Base-by-base conservation (phyloP, 2,888 invertebrate species). In the Drosophila maculinotata region DNA sequence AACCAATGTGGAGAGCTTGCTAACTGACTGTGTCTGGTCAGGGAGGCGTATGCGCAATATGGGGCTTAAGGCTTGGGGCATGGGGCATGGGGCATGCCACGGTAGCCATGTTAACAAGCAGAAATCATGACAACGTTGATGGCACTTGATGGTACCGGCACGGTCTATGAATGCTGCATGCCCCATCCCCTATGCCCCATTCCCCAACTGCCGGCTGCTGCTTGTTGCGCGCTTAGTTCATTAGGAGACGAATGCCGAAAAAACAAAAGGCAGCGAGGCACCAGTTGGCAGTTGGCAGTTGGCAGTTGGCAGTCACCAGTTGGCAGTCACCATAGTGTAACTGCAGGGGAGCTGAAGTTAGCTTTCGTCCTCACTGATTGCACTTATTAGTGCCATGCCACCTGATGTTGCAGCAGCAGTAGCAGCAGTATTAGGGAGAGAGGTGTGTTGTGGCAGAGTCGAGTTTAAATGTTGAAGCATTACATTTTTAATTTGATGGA, bases 401-500 rank as follows among this genome's bases (percentile, higher is more conserved):
- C 72, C 71, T 60, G 70, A 31, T 20, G 20, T 14, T 45, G 45
- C 12, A 38, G 15, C 36, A 36, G 36, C 36, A 44, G 17, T 3
- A 6, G 17, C 51, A 52, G 28, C 38, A 12, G 68, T 42, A 66
- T 70, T 79, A 51, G 67, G 47, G 51, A 25, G 26, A 14, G 20
- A n/a, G 48, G 12, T 1, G 8, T 36, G 10, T 1, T 15, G 12
- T 38, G 15, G 28, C 31, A 42, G 35, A 42, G 53, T 26, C 51
- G 65, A 54, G 73, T 75, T 70, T 78, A 88, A 89, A 88, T 89
- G 86, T 89, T 84, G 81, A 77, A 89, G 83, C 79, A 87, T 76
- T 79, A 79, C 77, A 80, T 87, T 89, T 90, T 89, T 89, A 89
- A 89, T 89, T 89, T 83, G 79, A 90, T 90, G 76, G 86, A 89